A percentile compares a stretch with the other conserved stretches of the same genome.
Conservation (phyloP, 2,888 invertebrate species). For the Syrista parreyssii region DNA sequence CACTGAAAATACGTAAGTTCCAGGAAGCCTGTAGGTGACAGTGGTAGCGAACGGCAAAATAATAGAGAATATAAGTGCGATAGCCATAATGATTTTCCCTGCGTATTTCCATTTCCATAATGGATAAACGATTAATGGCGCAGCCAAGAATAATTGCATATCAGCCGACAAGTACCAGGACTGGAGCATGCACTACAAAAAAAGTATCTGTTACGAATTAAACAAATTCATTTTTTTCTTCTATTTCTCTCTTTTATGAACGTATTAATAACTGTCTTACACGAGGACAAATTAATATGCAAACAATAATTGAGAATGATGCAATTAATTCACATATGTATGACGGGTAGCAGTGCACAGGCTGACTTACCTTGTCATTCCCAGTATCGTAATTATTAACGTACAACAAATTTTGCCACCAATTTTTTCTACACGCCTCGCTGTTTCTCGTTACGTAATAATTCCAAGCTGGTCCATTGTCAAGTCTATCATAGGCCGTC, state of each 20-base stretch:
- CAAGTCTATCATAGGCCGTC: conserved; percentile 75
- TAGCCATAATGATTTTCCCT: conserved; percentile 68
- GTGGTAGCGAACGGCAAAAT: conserved; percentile 70
- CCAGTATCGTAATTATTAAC: conserved; percentile 76
- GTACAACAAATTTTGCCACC: conserved; percentile 79
- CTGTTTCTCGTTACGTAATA: conserved; percentile 65
- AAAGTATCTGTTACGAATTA: neutral
- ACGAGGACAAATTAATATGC: no score
- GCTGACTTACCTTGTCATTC: conserved; percentile 68
- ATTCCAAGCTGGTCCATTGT: conserved; percentile 78
- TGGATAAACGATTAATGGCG: conserved; percentile 73
- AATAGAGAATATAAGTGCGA: conserved; percentile 66
- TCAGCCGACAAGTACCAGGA: conserved; percentile 75
- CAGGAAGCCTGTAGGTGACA: conserved; percentile 71
- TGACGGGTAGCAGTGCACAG: neutral
- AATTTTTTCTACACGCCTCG: conserved; percentile 72
- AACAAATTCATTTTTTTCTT: no score
- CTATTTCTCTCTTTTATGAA: no score
- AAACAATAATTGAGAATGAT: no score
- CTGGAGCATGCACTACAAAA: conserved; percentile 75
- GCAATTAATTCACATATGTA: neutral
- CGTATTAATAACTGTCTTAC: no score
- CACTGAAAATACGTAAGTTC: conserved; percentile 74
- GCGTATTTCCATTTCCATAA: conserved; percentile 72
- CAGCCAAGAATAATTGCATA: conserved; percentile 73